Evolutionary conservation across 2,888 invertebrate species (phyloP).

Genomic region (Calameuta pallipes): DNA sequence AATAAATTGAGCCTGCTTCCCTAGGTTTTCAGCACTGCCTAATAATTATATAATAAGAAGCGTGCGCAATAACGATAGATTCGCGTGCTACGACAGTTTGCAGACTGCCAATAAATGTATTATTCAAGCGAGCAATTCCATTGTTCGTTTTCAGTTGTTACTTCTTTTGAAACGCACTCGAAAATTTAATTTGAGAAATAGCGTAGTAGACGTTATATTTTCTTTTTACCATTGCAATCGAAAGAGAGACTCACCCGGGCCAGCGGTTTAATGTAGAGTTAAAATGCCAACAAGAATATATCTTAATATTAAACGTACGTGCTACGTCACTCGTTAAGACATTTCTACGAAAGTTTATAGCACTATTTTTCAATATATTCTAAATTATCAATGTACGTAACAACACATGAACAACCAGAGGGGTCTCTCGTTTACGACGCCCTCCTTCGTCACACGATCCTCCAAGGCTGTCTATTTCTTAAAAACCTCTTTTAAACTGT

Average conservation of each 20-base stretch:
- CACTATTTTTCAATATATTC: conserved; percentile 48
- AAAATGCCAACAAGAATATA: conserved; percentile 63
- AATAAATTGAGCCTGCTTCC: neutral
- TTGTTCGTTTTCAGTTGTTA: neutral
- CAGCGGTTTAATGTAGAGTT: conserved; percentile 57
- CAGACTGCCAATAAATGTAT: neutral
- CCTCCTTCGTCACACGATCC: conserved; percentile 23
- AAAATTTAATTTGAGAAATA: conserved; percentile 16
- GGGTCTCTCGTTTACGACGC: conserved; percentile 10
- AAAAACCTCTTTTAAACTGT: conserved; percentile 36
- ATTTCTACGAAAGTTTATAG: conserved; percentile 57
- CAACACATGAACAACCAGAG: conserved; percentile 53
- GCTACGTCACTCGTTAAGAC: conserved; percentile 49
- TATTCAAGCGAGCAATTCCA: neutral
- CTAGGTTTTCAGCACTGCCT: neutral
- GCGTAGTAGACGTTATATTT: conserved; percentile 17
- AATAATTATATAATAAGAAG: neutral
- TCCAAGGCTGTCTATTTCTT: conserved; percentile 33
- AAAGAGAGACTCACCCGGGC: conserved; percentile 56
- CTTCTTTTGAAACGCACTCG: neutral
- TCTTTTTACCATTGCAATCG: conserved; percentile 29
- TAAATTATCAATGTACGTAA: conserved; percentile 60
- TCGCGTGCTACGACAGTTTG: neutral
- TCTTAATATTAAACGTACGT: conserved; percentile 48
- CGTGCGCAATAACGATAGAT: neutral